phyloP scores from a whole-genome alignment of 2,113 vertebrate genomes.

The Gopherus evgoodei region DNA sequence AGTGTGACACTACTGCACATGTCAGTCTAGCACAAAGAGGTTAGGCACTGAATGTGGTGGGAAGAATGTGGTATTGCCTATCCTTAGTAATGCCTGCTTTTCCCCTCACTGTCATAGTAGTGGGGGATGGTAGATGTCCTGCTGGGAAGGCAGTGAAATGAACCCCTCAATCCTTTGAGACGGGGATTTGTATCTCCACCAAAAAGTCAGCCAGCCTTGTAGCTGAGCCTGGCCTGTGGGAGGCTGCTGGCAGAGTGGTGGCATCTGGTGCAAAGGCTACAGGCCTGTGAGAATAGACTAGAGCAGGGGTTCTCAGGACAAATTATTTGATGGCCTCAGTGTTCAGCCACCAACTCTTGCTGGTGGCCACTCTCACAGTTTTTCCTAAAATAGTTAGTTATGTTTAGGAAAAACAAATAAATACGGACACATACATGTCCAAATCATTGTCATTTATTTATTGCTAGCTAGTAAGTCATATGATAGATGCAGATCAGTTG shows the following conservation, averaged over 20 bases:
- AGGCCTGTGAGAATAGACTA: background rate
- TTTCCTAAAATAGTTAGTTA: no score
- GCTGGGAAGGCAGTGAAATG: background rate
- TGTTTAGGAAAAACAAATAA: no score
- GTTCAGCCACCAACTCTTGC: no score
- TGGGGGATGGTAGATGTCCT: background rate
- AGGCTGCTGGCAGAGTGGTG: background rate
- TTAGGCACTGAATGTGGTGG: background rate
- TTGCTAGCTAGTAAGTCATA: no score
- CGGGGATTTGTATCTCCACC: background rate
- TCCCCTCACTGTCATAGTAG: background rate
- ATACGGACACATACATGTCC: no score
- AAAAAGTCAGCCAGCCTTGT: background rate
- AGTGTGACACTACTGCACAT: background rate
- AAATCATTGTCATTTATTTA: no score
- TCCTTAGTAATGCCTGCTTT: background rate
- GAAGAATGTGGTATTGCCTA: background rate
- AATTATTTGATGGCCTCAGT: no score
- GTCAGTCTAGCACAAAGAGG: background rate
- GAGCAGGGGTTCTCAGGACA: background rate
- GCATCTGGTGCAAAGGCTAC: background rate
- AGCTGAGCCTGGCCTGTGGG: background rate
- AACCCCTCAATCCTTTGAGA: background rate
- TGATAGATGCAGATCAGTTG: no score
- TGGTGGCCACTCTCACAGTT: no score